Percentiles rank a stretch among this genome's conserved stretches.
phyloP scores from a whole-genome alignment of 2,888 invertebrate species.

The Brenthis hecate region DNA sequence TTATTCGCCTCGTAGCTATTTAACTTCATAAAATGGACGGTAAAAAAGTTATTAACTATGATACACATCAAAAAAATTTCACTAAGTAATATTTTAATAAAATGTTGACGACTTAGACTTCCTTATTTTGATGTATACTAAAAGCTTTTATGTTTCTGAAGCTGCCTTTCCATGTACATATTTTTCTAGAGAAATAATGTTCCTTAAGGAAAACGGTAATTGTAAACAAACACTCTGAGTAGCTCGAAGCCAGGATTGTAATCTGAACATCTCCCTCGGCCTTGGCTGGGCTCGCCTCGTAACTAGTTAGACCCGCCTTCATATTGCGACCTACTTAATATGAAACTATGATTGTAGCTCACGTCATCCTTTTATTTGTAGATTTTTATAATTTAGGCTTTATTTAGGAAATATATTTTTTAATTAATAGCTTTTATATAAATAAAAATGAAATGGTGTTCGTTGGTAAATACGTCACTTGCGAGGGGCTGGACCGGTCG shows the following conservation, averaged over 20 bases:
- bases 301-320: constrained; percentile 30
- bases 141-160: too few relatives aligned
- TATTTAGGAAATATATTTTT: background rate
- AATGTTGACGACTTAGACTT: too few relatives aligned
- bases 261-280: constrained; percentile 25
- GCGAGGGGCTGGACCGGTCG: too few relatives aligned
- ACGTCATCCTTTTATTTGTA: constrained; percentile 31
- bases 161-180: background rate
- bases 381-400: constrained; percentile 8
- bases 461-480: too few relatives aligned
- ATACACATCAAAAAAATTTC: too few relatives aligned
- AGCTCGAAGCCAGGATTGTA: constrained; percentile 23
- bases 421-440: too few relatives aligned
- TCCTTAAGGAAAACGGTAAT: background rate
- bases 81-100: too few relatives aligned
- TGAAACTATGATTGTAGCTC: constrained; percentile 32
- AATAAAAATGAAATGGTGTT: too few relatives aligned
- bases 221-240: constrained; percentile 1
- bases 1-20: too few relatives aligned
- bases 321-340: constrained; percentile 35
- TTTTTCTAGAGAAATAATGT: background rate
- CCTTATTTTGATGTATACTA: too few relatives aligned
- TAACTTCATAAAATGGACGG: too few relatives aligned
- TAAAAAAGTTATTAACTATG: too few relatives aligned
- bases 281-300: constrained; percentile 23